Conservation (phyloP, 2,797 vertebrate genomes). For the Crenuchus spilurus region DNA sequence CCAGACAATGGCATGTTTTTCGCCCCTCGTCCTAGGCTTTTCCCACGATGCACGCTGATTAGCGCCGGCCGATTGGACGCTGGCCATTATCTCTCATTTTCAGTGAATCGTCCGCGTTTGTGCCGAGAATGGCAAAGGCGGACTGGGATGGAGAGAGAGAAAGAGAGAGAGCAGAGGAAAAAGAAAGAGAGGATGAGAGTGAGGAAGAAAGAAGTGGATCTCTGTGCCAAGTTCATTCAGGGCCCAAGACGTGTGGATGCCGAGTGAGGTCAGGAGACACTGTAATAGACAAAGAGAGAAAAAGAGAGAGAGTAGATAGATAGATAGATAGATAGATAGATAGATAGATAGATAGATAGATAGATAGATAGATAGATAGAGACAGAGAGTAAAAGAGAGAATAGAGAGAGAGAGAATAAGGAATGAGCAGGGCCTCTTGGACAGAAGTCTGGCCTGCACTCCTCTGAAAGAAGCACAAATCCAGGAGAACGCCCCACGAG, state of each 20-base stretch:
- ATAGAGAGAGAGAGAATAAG: constrained; percentile 11
- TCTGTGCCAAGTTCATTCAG: constrained; percentile 46
- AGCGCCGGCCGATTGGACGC: constrained; percentile 84
- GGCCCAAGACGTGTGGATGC: constrained; percentile 39
- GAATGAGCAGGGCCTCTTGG: constrained; percentile 23
- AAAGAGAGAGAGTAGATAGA: not conserved
- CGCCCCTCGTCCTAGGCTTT: constrained; percentile 86
- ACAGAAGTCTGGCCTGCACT: not conserved
- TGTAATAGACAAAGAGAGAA: constrained; percentile 5
- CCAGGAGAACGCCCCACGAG: not conserved
- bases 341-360: not conserved
- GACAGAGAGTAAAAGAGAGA: constrained; percentile 6
- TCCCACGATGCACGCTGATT: constrained; percentile 98
- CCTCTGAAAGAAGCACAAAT: not conserved
- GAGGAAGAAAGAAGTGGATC: constrained; percentile 40
- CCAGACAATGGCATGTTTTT: constrained; percentile 93
- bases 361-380: not conserved
- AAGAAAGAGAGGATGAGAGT: constrained; percentile 53
- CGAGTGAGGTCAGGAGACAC: constrained; percentile 36
- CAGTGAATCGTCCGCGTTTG: constrained; percentile 72
- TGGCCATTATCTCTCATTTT: constrained; percentile 90
- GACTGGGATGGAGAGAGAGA: constrained; percentile 38
- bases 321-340: not conserved
- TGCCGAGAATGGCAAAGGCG: constrained; percentile 63
- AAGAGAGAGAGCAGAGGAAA: constrained; percentile 35